These are phyloP conservation scores for Cyclophora albipunctata DNA, from an alignment of 2,888 invertebrate species.

Conservation along the genomic window DNA sequence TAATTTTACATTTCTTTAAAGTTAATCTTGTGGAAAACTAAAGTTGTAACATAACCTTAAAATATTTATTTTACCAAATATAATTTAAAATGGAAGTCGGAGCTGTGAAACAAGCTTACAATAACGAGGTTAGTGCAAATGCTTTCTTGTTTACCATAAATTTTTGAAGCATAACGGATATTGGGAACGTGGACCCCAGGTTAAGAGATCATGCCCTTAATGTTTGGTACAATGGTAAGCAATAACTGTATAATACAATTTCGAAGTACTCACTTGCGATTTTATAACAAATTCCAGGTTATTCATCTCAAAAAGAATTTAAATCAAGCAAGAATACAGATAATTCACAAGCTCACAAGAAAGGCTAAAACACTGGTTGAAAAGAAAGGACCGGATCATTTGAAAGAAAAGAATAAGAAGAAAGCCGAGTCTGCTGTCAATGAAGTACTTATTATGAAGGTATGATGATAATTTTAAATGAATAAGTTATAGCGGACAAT, in stretches of 20 bases:
- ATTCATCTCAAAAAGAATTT: slow-evolving; percentile 57
- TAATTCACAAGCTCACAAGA: slow-evolving; percentile 62
- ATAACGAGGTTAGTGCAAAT: slow-evolving; percentile 52
- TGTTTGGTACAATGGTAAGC: no score
- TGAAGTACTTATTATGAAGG: slow-evolving; percentile 64
- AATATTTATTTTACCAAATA: background rate
- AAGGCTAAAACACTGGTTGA: slow-evolving; percentile 57
- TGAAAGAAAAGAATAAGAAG: slow-evolving; percentile 50
- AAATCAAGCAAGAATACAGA: slow-evolving; percentile 59
- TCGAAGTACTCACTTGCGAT: no score
- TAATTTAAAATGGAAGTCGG: slow-evolving; percentile 58
- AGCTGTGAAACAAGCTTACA: slow-evolving; percentile 67
- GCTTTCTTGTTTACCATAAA: no score
- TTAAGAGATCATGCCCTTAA: no score
- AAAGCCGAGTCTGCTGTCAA: slow-evolving; percentile 60
- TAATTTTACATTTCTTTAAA: no score
- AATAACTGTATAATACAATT: no score
- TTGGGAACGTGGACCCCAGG: no score
- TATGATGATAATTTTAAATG: slow-evolving; percentile 18
- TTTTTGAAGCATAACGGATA: no score
- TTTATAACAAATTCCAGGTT: slow-evolving; percentile 39
- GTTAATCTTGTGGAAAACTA: no score
- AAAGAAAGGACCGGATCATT: slow-evolving; percentile 50
- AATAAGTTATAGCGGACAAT: no score
- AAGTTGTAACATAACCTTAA: no score